phyloP scores from a whole-genome alignment of 2,797 vertebrate genomes.

The Valencia hispanica region DNA sequence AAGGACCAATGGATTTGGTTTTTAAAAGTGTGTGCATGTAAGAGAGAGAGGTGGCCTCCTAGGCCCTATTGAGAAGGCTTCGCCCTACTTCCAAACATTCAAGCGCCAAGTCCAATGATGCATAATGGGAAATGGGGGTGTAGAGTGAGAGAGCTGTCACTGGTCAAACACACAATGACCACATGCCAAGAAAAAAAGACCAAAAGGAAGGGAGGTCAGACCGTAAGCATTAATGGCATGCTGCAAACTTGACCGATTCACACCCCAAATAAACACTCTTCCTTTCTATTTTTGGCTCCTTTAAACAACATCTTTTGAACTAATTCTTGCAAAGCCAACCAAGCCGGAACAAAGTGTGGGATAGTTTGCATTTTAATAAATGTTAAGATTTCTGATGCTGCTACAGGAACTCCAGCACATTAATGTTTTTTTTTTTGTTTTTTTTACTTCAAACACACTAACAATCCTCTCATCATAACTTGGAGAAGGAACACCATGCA shows the following conservation, averaged over 20 bases:
- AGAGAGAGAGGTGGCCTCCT: constrained; percentile 36
- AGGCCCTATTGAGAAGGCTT: constrained; percentile 56
- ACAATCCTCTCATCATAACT: constrained; percentile 25
- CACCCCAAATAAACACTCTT: not conserved
- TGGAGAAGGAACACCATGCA: constrained; percentile 9
- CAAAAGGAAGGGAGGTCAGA: constrained; percentile 15
- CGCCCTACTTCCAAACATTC: constrained; percentile 61
- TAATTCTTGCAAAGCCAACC: constrained; percentile 18
- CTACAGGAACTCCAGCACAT: constrained; percentile 7
- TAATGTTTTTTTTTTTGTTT: constrained; percentile 3
- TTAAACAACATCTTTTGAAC: constrained; percentile 18
- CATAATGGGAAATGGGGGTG: constrained; percentile 46
- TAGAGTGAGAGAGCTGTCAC: constrained; percentile 19
- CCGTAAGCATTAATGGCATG: not conserved
- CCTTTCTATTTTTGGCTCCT: constrained; percentile 5
- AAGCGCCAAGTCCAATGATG: constrained; percentile 41
- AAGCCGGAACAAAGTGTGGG: not conserved
- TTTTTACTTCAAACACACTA: constrained; percentile 36
- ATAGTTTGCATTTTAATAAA: not conserved
- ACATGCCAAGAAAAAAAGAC: constrained; percentile 29
- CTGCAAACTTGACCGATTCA: not conserved
- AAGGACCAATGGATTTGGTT: constrained; percentile 28
- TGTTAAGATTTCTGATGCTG: not conserved
- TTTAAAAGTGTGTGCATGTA: constrained; percentile 12
- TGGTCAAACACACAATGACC: constrained; percentile 38